Base-by-base conservation (phyloP, 2,113 vertebrate genomes). In the Cisticola juncidis region DNA sequence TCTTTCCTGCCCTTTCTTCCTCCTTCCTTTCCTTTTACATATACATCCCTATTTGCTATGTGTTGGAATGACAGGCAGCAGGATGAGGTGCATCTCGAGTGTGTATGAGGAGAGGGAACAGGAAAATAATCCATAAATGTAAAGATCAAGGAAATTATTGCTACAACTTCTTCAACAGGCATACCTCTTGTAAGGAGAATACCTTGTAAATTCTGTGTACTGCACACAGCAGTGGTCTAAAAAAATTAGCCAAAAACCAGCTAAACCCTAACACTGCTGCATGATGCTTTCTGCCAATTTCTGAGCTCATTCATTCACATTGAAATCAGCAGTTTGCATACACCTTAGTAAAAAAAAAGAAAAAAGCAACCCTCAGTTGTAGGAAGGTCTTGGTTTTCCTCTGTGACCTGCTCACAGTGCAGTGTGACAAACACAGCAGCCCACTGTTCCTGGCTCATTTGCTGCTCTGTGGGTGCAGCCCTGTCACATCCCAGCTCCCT, bases 401-500 rank as follows among this genome's bases (percentile, higher is more conserved):
- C 77, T 81, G 20, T 48, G 71, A 42, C 40, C 69, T 76, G 14
- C 53, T 76, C 42, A 54, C 69, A 92, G 57, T 11, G 29, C 80
- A 36, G 19, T 5, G 33, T 90, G 73, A 48, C 86, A 81, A 92
- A 66, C 20, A 61, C 9, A 65, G 35, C 56, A 64, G 78, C 86
- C 56, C 44, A 20, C 31, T 60, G 7, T 76, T 86, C 17, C 90
- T 93, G 51, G 71, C 81, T 93, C 68, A 35, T 18, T 90, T 74
- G 83, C 48, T 56, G 72, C 51, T 86, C 40, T 86, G 87, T 95
- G 92, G 77, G 71, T 78, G 94, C 64, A 74, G 90, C 82, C 82
- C 84, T 68, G 90, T 94, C 88, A 33, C 60, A 88, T 90, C 88
- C 92, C 60, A 60, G 92, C 28, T 78, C 16, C 48, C 38, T 93